Base-by-base conservation (phyloP, 2,113 vertebrate genomes). In the Petrocephalus zakoni region DNA sequence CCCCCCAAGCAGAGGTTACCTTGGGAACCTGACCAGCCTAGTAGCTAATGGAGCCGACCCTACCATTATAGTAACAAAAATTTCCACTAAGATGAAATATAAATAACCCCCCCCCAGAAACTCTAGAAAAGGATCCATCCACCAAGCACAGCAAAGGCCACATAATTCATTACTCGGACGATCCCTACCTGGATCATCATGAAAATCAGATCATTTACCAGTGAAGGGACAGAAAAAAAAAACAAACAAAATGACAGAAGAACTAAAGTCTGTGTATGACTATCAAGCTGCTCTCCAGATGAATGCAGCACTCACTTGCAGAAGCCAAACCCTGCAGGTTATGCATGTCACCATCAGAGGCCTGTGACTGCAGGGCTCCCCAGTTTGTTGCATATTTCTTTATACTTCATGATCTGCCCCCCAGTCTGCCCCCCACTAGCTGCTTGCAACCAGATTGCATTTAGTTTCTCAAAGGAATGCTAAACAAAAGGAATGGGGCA, bases 311-410 rank as follows among this genome's bases (percentile, higher is more conserved):
- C 61, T 75, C 5, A 34, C 29, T 34, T 72, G 25, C 68, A 72
- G 64, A 34, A 19, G 2, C 29, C 68, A 29, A 75, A 37, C 13
- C 68, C 68, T 75, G 68, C 68, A 75, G 25, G 34, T 25, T 15
- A 37, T 34, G 34, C 29, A 85, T 83, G 19, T 56, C 58, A 3
- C 72, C 21, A 46, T n/a, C 11, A 29, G 25, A 86, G 82, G n/a
- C 58, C 10, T 13, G 10, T 83, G 78, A 19, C 56, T n/a, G 37
- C 25, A 19, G 17, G 42, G 82, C 34, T 89, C 64, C 17, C 56
- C 61, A 87, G n/a, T 58, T 87, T 42, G 87, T 86, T 93, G 89
- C 89, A 87, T 75, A 86, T 89, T 89, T 89, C 19, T 72, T 47
- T 83, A 53, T 87, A 89, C 46, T 52, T 37, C 34, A 75, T 75